Evolutionary conservation across 2,888 invertebrate genomes (phyloP).

Genomic region (Achlya flavicornis): DNA sequence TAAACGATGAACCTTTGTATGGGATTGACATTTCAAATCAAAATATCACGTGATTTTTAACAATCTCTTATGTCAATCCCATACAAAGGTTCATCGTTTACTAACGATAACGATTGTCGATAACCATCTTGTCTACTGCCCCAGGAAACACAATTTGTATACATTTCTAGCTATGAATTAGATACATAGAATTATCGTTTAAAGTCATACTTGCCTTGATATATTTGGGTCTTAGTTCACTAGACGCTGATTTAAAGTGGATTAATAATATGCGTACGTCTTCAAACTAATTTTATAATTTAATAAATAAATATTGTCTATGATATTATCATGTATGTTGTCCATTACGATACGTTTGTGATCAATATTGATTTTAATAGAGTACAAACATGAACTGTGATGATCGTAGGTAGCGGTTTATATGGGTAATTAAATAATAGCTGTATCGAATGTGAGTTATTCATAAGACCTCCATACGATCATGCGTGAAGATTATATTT

Average conservation of each 20-base stretch:
- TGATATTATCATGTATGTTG: background rate
- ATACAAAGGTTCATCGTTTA: too few relatives aligned
- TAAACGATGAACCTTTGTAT: too few relatives aligned
- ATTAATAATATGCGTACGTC: background rate
- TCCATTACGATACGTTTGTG: background rate
- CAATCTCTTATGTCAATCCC: too few relatives aligned
- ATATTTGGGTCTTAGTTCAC: background rate
- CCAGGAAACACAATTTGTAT: too few relatives aligned
- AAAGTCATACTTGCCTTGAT: background rate
- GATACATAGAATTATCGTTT: too few relatives aligned
- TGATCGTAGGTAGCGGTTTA: background rate
- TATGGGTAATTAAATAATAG: constrained; percentile 7
- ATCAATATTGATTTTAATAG: constrained; percentile 3
- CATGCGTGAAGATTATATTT: constrained; percentile 3
- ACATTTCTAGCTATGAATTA: too few relatives aligned
- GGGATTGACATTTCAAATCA: too few relatives aligned
- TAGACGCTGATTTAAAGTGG: background rate
- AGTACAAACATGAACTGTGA: background rate
- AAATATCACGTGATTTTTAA: too few relatives aligned
- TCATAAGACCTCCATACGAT: constrained; percentile 4
- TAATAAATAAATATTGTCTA: background rate
- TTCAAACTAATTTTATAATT: background rate
- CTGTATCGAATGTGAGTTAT: background rate
- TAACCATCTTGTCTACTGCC: too few relatives aligned
- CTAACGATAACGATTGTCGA: too few relatives aligned